Evolutionary conservation across 2,888 invertebrate genomes (phyloP), one percentile per base, ranked within the genome.

Genomic region (Tinea semifulvella): DNA sequence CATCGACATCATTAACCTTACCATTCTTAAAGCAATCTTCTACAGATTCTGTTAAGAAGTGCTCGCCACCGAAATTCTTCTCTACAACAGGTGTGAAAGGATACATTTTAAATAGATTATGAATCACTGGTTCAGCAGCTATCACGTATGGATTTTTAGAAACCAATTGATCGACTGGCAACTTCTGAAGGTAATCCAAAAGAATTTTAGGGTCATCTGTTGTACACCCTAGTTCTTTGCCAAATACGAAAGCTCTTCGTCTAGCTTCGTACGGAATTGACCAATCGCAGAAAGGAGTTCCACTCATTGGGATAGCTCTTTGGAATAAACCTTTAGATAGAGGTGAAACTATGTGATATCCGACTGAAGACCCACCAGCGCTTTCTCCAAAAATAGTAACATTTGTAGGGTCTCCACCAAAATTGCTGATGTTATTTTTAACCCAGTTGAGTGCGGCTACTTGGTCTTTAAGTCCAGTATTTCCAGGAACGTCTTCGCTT

Each of bases 401-500:
- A 42, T 59, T 62, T 1, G 52, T 49, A 0, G 63, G 52, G 46
- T 65, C 57, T 5, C 68, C 68, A 8, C 67, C 66, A 43, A 67
- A 67, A 5, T 49, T 48, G 0, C 42, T 25, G n/a, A 68, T 63
- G 35, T 47, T 47, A 20, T 36, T 26, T 14, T 43, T 17, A 0
- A 68, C 56, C 66, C 67, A 68, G 45, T 52, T 58, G 14, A 67
- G 46, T 13, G 67, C 66, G 3, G 56, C 54, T 0, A 61, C 60
- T 56, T 65, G 65, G 31, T 68, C 68, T 50, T 84, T 84, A 13
- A 85, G 52, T 0, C 82, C 84, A 47, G 83, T 82, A 56, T 87
- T 87, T 2, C 87, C 86, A 0, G 85, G 84, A 0, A 83, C 84
- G 36, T 81, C 82, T 43, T 56, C 54, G 13, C 82, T 82, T 11